These are phyloP conservation scores for Dicrurus megarhynchus DNA, from an alignment of 2,113 vertebrate genomes.

Conservation along the genomic window DNA sequence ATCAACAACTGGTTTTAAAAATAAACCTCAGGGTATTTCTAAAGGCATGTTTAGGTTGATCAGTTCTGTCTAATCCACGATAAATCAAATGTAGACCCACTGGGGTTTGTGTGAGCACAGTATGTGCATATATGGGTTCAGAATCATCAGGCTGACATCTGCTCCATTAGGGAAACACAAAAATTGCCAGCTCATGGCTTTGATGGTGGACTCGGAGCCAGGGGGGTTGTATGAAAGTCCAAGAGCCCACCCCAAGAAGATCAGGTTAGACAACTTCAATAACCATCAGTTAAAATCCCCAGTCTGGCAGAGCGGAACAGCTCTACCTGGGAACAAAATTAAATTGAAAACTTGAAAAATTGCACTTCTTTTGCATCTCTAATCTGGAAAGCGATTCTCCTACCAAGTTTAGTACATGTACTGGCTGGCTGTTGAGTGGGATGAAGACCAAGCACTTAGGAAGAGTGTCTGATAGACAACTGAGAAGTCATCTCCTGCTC, in stretches of 20 bases:
- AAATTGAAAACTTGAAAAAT: background rate
- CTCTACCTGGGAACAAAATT: background rate
- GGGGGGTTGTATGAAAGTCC: background rate
- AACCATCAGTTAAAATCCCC: background rate
- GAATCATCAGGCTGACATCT: background rate
- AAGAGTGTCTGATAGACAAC: background rate
- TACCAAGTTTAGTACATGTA: background rate
- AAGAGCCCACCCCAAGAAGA: background rate
- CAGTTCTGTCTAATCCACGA: background rate
- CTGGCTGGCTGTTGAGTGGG: background rate
- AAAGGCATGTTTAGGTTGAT: background rate
- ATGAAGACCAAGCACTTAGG: background rate
- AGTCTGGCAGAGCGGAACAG: background rate
- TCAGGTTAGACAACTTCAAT: background rate
- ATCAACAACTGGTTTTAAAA: background rate
- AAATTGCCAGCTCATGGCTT: background rate
- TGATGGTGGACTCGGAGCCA: background rate
- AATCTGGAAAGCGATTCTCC: background rate
- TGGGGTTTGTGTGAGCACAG: background rate
- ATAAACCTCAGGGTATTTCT: background rate
- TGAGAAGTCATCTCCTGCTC: background rate
- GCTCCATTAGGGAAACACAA: background rate
- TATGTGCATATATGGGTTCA: rapidly evolving
- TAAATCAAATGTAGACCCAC: background rate
- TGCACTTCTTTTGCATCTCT: background rate